phyloP scores from a whole-genome alignment of 2,113 vertebrate species.

The Ornithorhynchus anatinus region DNA sequence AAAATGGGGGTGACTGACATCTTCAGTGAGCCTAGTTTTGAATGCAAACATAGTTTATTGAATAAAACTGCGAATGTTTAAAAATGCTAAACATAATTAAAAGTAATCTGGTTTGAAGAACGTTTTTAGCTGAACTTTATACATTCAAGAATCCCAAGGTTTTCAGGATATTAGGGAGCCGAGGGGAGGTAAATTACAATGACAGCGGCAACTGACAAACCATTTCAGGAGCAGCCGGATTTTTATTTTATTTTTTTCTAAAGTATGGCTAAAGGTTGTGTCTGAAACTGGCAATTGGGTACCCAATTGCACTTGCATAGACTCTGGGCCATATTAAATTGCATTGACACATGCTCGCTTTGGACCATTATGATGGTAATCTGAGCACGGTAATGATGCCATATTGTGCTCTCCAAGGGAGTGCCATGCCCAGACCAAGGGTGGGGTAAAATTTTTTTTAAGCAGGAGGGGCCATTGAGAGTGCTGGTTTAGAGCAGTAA shows the following conservation, averaged over 20 bases:
- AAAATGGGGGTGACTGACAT: constrained; percentile 54
- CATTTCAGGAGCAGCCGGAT: constrained; percentile 16
- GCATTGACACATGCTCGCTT: background rate
- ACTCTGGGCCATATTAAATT: constrained; percentile 15
- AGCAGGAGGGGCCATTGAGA: no score
- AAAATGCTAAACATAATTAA: constrained; percentile 51
- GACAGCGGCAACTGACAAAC: constrained; percentile 28
- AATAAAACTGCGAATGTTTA: constrained; percentile 40
- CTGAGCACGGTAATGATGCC: constrained; percentile 8
- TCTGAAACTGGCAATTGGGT: constrained; percentile 4
- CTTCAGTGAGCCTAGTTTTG: constrained; percentile 42
- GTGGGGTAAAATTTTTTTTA: constrained; percentile 15
- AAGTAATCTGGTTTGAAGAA: constrained; percentile 51
- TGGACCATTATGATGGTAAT: background rate
- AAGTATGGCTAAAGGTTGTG: constrained; percentile 19
- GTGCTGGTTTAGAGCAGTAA: background rate
- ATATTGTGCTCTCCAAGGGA: background rate
- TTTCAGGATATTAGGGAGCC: constrained; percentile 37
- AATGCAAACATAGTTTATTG: constrained; percentile 40
- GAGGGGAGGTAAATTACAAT: constrained; percentile 30
- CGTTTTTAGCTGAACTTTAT: constrained; percentile 55
- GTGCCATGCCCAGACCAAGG: background rate
- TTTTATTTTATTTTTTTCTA: constrained; percentile 44
- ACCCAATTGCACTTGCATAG: constrained; percentile 29
- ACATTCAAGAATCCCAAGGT: constrained; percentile 48